A percentile compares a stretch with the other conserved stretches of the same genome.
These are phyloP conservation scores for Ambastaia sidthimunki DNA, from an alignment of 2,797 vertebrate genomes.

Conservation along the genomic window DNA sequence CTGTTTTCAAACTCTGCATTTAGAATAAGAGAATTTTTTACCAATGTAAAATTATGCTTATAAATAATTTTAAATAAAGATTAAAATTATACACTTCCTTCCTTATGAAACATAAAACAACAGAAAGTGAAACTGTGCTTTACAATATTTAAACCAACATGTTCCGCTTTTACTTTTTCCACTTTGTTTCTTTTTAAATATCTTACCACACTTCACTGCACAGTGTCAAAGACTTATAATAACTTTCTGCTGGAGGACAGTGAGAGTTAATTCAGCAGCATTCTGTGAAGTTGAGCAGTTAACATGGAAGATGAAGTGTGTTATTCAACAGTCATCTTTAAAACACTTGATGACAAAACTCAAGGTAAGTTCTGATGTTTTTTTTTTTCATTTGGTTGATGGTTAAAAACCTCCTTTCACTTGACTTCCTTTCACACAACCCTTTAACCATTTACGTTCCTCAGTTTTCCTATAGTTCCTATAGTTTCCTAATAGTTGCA, in stretches of 20 bases:
- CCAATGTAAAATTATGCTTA: too few species aligned
- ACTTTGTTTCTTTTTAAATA: background rate
- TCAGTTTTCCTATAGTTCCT: background rate
- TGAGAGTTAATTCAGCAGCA: background rate
- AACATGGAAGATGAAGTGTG: conserved; percentile 65
- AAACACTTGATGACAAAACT: background rate
- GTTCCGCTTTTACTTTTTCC: background rate
- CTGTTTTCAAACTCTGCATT: too few species aligned
- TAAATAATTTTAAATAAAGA: too few species aligned
- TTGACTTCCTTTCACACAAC: too few species aligned
- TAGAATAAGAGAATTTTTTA: too few species aligned
- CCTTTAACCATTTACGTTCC: background rate
- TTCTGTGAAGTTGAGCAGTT: background rate
- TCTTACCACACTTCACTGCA: background rate
- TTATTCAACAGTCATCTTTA: conserved; percentile 63
- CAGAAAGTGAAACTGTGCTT: background rate
- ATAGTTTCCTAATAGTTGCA: too few species aligned
- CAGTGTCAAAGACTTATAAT: background rate
- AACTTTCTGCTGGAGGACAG: background rate
- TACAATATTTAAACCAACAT: background rate
- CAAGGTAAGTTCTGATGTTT: conserved; percentile 44
- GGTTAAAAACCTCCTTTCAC: background rate
- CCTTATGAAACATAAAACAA: too few species aligned
- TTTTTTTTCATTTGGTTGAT: background rate
- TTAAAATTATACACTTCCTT: too few species aligned